phyloP scores from a whole-genome alignment of 2,113 vertebrate species.

The Sigmodon hispidus region DNA sequence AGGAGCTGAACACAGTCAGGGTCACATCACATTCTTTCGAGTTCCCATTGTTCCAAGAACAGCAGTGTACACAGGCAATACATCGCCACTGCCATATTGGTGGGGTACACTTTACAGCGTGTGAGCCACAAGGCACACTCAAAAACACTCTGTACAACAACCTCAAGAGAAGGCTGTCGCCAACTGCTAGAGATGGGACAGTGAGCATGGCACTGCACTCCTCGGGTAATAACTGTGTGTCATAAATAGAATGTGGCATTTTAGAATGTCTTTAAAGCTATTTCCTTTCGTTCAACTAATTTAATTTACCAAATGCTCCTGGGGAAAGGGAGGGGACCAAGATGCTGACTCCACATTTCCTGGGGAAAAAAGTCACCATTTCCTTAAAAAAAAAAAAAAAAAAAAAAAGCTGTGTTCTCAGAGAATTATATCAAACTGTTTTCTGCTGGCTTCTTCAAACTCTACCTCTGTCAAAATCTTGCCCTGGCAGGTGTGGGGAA shows the following conservation, averaged over 20 bases:
- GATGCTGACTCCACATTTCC: conserved; percentile 50
- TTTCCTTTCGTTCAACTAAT: conserved; percentile 80
- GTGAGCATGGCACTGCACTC: neutral
- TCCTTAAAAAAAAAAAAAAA: conserved; percentile 33
- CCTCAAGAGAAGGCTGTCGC: neutral
- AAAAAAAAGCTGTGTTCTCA: conserved; percentile 22
- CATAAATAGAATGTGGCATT: conserved; percentile 71
- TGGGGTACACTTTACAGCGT: neutral
- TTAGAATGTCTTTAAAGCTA: conserved; percentile 70
- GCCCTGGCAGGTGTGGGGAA: conserved; percentile 81
- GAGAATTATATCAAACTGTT: conserved; percentile 46
- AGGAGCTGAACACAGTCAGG: neutral
- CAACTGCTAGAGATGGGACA: no score
- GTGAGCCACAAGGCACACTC: neutral
- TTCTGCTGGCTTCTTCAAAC: conserved; percentile 54
- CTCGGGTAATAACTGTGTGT: conserved; percentile 51
- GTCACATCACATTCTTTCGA: neutral
- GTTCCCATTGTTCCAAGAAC: neutral
- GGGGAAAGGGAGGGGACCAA: conserved; percentile 61
- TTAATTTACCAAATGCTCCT: conserved; percentile 81
- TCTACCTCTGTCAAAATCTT: conserved; percentile 73
- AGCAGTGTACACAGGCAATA: neutral
- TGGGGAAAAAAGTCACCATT: conserved; percentile 68
- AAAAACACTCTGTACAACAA: neutral
- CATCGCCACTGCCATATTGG: neutral